Base-by-base conservation (phyloP, 1,140 invertebrate species). In the Cydia strobilella region DNA sequence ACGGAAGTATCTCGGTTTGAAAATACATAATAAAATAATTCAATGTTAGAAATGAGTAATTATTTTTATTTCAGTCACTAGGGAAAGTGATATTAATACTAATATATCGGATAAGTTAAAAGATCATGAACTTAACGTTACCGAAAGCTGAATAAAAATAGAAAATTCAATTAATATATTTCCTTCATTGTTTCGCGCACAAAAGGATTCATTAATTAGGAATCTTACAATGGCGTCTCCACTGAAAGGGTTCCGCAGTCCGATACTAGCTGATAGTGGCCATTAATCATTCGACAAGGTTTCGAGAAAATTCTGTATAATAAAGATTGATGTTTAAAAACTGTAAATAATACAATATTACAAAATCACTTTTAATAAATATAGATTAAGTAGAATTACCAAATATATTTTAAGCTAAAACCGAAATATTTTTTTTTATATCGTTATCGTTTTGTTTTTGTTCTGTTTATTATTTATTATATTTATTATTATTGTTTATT, bases 171-270 rank as follows among this genome's bases (percentile, higher is more conserved):
- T 74, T 74, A 74, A 74, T 74, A 42, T 66, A 74, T 74, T 74
- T 74, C 62, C 59, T 39, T 42, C 42, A 35, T 74, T 74, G 73
- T 74, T 66, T 74, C 39, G 59, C 13, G 18, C 39, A 74, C 73
- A 74, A 74, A 54, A 45, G 59, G 73, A 74, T 65, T 65, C 73
- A 74, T 74, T 74, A 74, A 74, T 74, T 74, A 65, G 62, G 63
- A 74, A 74, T 74, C 73, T 74, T 74, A 74, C 73, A 74, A 74
- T 74, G 73, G 59, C 59, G 73, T 74, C 62, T 62, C 62, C 25
- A 59, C 73, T 74, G 73, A 63, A 66, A 74, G 59, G 73, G 73
- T 74, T 63, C 73, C 35, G 59, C 48, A 74, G 59, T 74, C 31
- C 48, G 73, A 39, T 74, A 74, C 23, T 35, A 39, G 39, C 48